Conservation (phyloP, 2,888 invertebrate species). For the Tetanocera ferruginea region DNA sequence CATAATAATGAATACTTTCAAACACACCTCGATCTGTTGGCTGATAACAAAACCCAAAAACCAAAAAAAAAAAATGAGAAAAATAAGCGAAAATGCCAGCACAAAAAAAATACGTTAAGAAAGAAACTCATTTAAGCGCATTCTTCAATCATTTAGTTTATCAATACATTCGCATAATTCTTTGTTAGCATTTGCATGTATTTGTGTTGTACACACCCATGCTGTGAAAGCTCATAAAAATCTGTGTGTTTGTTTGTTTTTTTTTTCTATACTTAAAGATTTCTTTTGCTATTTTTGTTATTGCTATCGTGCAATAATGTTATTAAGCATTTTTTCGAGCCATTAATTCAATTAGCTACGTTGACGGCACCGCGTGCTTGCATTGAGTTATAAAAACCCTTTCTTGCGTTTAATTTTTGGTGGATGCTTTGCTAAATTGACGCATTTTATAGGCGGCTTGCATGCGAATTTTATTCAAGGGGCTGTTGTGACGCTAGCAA, state of each 20-base stretch:
- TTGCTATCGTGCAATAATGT: not conserved
- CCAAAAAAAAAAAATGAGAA: not conserved
- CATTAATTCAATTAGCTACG: constrained; percentile 17
- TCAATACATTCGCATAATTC: not conserved
- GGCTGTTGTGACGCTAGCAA: not conserved
- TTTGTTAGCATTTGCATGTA: not conserved
- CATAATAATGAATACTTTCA: not conserved
- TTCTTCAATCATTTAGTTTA: not conserved
- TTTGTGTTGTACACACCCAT: constrained; percentile 3
- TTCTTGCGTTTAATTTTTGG: not conserved
- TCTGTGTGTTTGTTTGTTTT: not conserved
- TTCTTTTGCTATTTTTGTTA: not conserved
- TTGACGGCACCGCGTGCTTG: not conserved
- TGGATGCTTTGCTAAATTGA: not conserved
- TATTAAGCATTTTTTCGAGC: not conserved
- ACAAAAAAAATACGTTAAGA: not conserved
- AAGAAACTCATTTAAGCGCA: not conserved
- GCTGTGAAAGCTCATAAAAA: not conserved
- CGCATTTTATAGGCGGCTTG: not conserved
- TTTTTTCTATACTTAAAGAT: not conserved
- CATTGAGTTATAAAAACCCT: constrained; percentile 13
- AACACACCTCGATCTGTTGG: constrained; percentile 28
- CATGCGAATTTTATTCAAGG: not conserved
- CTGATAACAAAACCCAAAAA: constrained; percentile 7
- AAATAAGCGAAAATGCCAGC: not conserved